These are phyloP conservation scores for Leptatherina wallacei DNA, from an alignment of 2,797 vertebrate species.

Conservation along the genomic window DNA sequence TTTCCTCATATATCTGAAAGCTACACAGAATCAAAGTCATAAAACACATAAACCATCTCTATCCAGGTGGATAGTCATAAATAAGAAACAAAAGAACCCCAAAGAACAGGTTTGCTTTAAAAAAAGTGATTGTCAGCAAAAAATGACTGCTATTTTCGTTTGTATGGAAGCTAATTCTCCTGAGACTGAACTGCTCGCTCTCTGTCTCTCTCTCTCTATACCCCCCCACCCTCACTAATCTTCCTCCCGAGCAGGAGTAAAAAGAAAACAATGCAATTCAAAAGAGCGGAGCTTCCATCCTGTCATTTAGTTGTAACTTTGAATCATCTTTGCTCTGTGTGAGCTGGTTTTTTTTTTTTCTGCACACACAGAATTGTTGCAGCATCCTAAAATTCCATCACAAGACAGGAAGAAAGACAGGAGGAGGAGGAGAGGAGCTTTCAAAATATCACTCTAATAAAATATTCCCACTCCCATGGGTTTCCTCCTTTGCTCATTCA, in stretches of 20 bases:
- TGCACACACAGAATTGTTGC: conserved; percentile 51
- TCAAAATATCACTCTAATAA: conserved; percentile 80
- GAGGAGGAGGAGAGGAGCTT: conserved; percentile 60
- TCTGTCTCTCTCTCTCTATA: conserved; percentile 66
- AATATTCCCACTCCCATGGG: conserved; percentile 81
- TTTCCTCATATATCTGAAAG: conserved; percentile 44
- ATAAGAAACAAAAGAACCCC: conserved; percentile 69
- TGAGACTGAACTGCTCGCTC: conserved; percentile 66
- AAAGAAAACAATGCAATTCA: conserved; percentile 78
- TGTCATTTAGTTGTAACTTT: conserved; percentile 80
- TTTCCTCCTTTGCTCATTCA: conserved; percentile 77
- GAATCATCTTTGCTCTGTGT: conserved; percentile 73
- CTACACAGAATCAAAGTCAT: conserved; percentile 51
- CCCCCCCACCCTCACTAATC: conserved; percentile 10
- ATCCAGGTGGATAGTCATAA: conserved; percentile 60
- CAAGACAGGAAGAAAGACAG: conserved; percentile 68
- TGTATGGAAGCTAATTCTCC: conserved; percentile 70
- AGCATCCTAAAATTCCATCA: conserved; percentile 73
- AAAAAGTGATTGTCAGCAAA: conserved; percentile 80
- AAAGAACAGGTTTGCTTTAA: conserved; percentile 60
- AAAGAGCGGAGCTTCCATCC: conserved; percentile 65
- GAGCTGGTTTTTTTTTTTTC: conserved; percentile 70
- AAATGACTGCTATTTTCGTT: conserved; percentile 75
- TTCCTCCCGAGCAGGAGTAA: conserved; percentile 66
- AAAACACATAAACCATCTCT: conserved; percentile 32